Base-by-base conservation (phyloP, 2,113 vertebrate species). In the Ailuropoda melanoleuca region DNA sequence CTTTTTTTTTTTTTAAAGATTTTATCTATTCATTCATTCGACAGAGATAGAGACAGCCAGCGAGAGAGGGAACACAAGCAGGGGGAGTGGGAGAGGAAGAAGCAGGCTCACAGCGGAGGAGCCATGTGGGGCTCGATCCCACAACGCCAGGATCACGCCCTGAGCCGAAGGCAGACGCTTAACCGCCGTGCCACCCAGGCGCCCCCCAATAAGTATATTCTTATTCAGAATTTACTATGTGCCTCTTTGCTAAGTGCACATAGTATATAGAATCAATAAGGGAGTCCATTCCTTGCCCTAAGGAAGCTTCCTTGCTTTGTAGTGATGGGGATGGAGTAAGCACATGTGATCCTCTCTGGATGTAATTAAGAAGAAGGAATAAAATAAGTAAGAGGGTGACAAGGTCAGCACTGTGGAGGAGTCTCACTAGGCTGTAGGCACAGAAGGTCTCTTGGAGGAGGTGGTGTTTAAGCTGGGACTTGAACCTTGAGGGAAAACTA, bases 391-490 rank as follows among this genome's bases (percentile, higher is more conserved):
- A 55, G 12, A 82, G 18, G 43, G 4, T 48, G 39, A 21, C 1
- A 23, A 0, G 0, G 5, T 4, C 4, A 17, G 14, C 3, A 8
- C 43, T 70, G 21, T 10, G 26, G 18, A 37, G 9, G 9, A 19
- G 3, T 26, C 17, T 31, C 19, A 43, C 26, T 18, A 50, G 14
- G 70, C 19, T 13, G 1, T 58, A 66, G 39, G 8, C 48, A 55
- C 46, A 50, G n/a, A 50, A n/a, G 50, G 15, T 26, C 6, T 64
- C 15, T 66, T 68, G 46, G 9, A 48, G 56, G 43, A 72, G 4
- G 5, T 4, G 10, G 26, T 53, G 4, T 26, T 48, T 75, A 24
- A 34, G 23, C 10, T 68, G 39, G 62, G 55, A 74, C 34, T 37
- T 3, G 1, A 77, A 39, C 9, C 17, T 48, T 89, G 37, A 66